Conservation (phyloP, 2,888 invertebrate species). For the Agonopterix arenella region DNA sequence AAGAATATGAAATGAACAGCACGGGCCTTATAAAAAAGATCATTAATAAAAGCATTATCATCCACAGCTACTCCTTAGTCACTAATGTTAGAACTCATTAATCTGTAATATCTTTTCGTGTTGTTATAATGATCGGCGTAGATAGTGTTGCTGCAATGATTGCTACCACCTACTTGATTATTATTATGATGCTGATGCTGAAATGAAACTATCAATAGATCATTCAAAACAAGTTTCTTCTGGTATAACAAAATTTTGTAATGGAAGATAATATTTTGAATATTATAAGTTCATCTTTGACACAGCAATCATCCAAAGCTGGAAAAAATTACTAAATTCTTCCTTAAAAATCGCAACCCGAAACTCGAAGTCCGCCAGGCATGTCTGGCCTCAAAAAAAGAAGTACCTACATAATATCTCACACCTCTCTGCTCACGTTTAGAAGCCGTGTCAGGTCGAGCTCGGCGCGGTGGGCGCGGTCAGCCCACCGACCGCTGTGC, state of each 20-base stretch:
- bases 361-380: too few relatives aligned
- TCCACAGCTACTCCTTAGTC: conserved; percentile 4
- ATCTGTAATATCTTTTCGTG: conserved; percentile 7
- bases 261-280: too few relatives aligned
- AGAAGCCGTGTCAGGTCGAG: conserved; percentile 14
- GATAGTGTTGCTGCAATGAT: not conserved
- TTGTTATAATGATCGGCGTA: not conserved
- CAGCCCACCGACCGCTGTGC: conserved; percentile 21
- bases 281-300: too few relatives aligned
- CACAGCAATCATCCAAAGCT: too few relatives aligned
- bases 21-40: conserved; percentile 1
- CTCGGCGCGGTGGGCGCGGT: conserved; percentile 14
- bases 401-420: conserved; percentile 13
- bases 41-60: conserved; percentile 11
- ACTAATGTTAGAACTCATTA: conserved; percentile 23
- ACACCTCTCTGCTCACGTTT: conserved; percentile 20
- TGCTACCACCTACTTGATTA: not conserved
- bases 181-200: not conserved
- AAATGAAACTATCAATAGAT: too few relatives aligned
- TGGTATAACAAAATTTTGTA: too few relatives aligned
- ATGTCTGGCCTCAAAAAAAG: not conserved
- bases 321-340: too few relatives aligned
- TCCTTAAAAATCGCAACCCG: too few relatives aligned
- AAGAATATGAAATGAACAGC: too few relatives aligned
- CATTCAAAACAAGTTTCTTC: too few relatives aligned